Percentiles rank a stretch among this genome's conserved stretches.
Evolutionary conservation across 2,888 invertebrate genomes (phyloP).

Genomic region (Ptychoptera albimana): DNA sequence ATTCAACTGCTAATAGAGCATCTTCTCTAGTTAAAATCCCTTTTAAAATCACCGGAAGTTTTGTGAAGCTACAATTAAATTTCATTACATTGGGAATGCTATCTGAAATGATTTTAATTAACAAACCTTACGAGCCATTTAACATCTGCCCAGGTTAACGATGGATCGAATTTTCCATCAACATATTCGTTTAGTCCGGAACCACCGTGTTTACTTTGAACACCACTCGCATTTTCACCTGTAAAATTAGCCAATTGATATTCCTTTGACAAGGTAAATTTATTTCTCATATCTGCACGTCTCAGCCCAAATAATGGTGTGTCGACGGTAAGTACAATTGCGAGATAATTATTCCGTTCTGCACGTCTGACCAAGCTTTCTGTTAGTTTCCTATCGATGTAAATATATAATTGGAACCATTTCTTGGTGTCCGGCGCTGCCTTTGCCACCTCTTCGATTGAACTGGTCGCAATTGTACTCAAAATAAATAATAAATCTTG

Average conservation of each 20-base stretch:
- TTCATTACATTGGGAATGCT: too few relatives aligned
- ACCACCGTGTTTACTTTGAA: conserved; percentile 22
- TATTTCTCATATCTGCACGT: conserved; percentile 65
- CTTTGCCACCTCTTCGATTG: conserved; percentile 72
- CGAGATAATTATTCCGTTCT: conserved; percentile 71
- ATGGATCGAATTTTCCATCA: conserved; percentile 57
- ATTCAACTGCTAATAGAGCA: conserved; percentile 54
- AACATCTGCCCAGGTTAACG: conserved; percentile 75
- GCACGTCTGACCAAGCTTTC: conserved; percentile 55
- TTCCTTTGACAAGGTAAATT: conserved; percentile 66
- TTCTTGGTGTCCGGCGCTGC: conserved; percentile 59
- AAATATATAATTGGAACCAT: conserved; percentile 90
- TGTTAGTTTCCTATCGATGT: conserved; percentile 66
- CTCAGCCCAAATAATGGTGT: conserved; percentile 75
- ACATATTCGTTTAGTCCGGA: conserved; percentile 72
- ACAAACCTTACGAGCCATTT: conserved; percentile 62
- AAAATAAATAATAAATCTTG: conserved; percentile 62
- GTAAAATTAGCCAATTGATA: conserved; percentile 72
- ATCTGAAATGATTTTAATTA: too few relatives aligned
- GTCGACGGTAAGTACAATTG: conserved; percentile 76
- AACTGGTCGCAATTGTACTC: conserved; percentile 74
- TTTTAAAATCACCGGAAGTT: conserved; percentile 68
- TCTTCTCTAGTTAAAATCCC: conserved; percentile 78
- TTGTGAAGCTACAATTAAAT: conserved; percentile 30
- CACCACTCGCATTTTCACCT: conserved; percentile 28